A percentile compares a stretch with the other conserved stretches of the same genome.
phyloP scores from a whole-genome alignment of 2,797 vertebrate genomes.

The Craterocephalus amniculus region DNA sequence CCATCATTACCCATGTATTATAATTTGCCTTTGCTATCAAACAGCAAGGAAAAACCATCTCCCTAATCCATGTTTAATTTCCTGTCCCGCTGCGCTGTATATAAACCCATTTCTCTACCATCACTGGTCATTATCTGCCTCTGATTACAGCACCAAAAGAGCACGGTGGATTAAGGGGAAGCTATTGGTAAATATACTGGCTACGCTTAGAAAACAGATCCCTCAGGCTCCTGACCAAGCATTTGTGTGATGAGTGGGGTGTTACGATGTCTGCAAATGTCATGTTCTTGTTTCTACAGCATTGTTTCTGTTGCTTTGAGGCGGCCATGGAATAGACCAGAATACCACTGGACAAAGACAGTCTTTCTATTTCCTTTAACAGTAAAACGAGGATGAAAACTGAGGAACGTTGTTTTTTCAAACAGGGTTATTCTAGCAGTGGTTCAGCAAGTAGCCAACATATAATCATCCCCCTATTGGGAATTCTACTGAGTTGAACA shows the following conservation, averaged over 20 bases:
- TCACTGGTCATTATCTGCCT: slow-evolving; percentile 62
- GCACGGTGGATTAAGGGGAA: slow-evolving; percentile 41
- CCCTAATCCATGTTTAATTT: slow-evolving; percentile 76
- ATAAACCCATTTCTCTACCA: slow-evolving; percentile 54
- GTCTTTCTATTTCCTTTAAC: no score
- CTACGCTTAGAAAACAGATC: slow-evolving; percentile 8
- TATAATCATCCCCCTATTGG: background rate
- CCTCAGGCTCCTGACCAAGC: background rate
- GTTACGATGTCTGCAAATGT: background rate
- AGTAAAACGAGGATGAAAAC: background rate
- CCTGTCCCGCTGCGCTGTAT: slow-evolving; percentile 63
- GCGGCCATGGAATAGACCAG: background rate
- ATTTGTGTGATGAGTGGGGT: background rate
- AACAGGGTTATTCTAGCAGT: background rate
- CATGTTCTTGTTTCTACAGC: background rate
- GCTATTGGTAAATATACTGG: slow-evolving; percentile 49
- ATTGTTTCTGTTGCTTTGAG: slow-evolving; percentile 9
- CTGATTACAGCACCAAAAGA: slow-evolving; percentile 60
- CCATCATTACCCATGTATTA: slow-evolving; percentile 44
- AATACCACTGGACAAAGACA: background rate
- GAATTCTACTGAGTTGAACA: no score
- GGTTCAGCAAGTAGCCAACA: no score
- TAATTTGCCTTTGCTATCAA: slow-evolving; percentile 63
- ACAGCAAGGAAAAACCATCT: slow-evolving; percentile 57
- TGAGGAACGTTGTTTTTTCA: background rate